These are phyloP conservation scores for Drepana falcataria DNA, from an alignment of 2,888 invertebrate species.

Conservation along the genomic window DNA sequence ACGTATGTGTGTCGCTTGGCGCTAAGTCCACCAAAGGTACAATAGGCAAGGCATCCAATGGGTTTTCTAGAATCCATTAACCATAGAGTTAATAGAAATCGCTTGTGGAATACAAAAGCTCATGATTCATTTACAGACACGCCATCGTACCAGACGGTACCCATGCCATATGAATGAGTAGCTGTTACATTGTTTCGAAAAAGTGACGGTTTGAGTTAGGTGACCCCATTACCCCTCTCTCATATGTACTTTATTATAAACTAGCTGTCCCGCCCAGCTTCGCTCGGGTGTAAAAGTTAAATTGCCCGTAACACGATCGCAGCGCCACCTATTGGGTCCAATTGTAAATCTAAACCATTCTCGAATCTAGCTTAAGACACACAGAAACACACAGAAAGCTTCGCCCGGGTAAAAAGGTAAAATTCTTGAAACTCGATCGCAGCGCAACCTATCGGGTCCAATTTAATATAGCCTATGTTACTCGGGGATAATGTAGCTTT, in stretches of 20 bases:
- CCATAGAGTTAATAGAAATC: background rate
- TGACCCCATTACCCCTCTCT: background rate
- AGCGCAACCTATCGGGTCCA: too few species aligned
- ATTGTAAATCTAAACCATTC: too few species aligned
- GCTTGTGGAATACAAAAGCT: background rate
- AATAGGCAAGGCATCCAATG: background rate
- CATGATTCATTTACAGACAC: background rate
- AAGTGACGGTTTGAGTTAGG: conserved; percentile 1
- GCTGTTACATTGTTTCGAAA: background rate
- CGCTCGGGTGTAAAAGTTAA: too few species aligned
- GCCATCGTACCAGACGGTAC: background rate
- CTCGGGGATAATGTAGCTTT: too few species aligned
- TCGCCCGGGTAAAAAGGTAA: too few species aligned
- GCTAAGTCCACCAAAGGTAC: background rate
- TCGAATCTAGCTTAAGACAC: too few species aligned
- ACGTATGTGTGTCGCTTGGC: background rate
- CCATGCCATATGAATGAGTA: background rate
- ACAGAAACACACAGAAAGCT: too few species aligned
- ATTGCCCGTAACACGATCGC: too few species aligned
- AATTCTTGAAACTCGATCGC: too few species aligned
- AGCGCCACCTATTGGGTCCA: too few species aligned
- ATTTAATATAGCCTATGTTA: too few species aligned
- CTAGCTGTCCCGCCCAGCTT: too few species aligned
- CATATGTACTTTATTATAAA: background rate
- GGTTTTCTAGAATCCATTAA: background rate